Conservation (phyloP, 2,888 invertebrate genomes). For the Dendrolimus houi region DNA sequence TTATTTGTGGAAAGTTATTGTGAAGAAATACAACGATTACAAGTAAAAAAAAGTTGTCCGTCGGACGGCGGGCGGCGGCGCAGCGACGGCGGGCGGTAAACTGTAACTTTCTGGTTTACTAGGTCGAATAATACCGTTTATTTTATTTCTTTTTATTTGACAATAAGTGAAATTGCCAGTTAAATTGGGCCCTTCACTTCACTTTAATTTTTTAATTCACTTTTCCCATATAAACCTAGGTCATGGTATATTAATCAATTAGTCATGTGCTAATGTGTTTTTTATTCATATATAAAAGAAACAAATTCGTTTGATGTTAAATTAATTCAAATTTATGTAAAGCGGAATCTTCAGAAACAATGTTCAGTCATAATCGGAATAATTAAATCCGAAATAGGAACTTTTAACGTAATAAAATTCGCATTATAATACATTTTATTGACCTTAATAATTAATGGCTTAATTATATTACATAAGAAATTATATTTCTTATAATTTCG, state of each 20-base stretch:
- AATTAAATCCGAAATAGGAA: no score
- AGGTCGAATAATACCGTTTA: conserved; percentile 54
- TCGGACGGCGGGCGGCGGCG: conserved; percentile 36
- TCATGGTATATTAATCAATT: not conserved
- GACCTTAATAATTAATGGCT: no score
- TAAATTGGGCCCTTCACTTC: conserved; percentile 49
- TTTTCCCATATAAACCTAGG: not conserved
- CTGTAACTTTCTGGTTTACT: conserved; percentile 56
- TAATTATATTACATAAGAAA: no score
- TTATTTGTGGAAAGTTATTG: not conserved
- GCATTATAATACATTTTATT: no score
- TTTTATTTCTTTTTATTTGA: conserved; percentile 35
- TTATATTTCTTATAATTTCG: no score
- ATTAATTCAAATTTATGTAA: conserved; percentile 33
- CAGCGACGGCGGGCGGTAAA: conserved; percentile 28
- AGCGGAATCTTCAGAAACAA: conserved; percentile 8
- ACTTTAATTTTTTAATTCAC: conserved; percentile 12
- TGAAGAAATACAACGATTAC: conserved; percentile 6
- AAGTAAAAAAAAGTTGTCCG: conserved; percentile 43
- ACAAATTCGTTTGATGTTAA: not conserved
- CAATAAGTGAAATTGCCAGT: conserved; percentile 44
- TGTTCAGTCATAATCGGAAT: not conserved
- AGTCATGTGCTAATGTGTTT: not conserved
- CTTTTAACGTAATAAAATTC: no score
- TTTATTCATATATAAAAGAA: no score